These are phyloP conservation scores for Lasius fuliginosus DNA, from an alignment of 2,888 invertebrate genomes.

Conservation along the genomic window DNA sequence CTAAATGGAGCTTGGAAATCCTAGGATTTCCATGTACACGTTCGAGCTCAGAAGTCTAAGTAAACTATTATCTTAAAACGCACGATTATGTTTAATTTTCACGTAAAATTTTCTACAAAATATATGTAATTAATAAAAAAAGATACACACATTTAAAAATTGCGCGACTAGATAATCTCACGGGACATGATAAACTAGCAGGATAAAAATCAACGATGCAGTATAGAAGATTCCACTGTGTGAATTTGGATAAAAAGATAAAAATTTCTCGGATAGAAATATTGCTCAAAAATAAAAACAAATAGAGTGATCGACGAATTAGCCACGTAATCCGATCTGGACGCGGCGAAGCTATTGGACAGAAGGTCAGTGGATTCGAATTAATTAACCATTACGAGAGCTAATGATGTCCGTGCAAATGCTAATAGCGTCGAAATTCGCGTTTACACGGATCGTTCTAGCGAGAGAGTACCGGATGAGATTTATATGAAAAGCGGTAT, in stretches of 20 bases:
- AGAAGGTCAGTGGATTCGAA: slow-evolving; percentile 43
- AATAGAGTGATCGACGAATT: background rate
- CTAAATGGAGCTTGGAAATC: background rate
- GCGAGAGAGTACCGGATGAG: slow-evolving; percentile 6
- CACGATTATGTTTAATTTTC: background rate
- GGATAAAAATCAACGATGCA: no score
- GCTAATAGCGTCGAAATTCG: slow-evolving; percentile 63
- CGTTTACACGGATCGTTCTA: slow-evolving; percentile 49
- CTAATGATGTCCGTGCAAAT: slow-evolving; percentile 59
- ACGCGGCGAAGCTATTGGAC: background rate
- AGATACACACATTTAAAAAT: background rate
- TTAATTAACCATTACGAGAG: slow-evolving; percentile 71
- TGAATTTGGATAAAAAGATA: background rate
- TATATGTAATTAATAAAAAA: no score
- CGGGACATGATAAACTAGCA: background rate
- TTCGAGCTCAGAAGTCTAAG: background rate
- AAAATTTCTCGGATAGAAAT: slow-evolving; percentile 5
- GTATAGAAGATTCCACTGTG: background rate
- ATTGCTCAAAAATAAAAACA: background rate
- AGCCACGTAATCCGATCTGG: background rate
- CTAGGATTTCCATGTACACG: background rate
- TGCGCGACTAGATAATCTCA: background rate
- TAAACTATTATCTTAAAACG: background rate
- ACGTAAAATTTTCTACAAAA: background rate
- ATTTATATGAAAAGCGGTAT: slow-evolving; percentile 56